phyloP scores from a whole-genome alignment of 2,797 vertebrate species.

The Austrolebias charrua region DNA sequence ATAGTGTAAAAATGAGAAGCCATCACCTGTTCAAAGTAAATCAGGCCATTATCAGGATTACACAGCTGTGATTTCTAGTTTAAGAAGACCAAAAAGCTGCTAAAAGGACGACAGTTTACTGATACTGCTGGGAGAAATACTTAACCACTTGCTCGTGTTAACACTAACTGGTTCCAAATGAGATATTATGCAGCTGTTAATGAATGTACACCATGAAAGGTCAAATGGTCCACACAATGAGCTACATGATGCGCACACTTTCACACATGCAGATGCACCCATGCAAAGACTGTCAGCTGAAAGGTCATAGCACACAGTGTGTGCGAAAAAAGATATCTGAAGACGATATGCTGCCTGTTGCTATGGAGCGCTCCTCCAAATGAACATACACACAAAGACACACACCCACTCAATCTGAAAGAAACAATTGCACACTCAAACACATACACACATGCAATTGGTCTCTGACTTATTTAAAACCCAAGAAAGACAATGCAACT shows the following conservation, averaged over 20 bases:
- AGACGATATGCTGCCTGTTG: conserved; percentile 70
- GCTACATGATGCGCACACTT: conserved; percentile 14
- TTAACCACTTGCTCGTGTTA: conserved; percentile 40
- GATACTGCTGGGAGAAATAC: conserved; percentile 27
- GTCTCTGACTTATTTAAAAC: conserved; percentile 36
- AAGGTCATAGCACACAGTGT: conserved; percentile 60
- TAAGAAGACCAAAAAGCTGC: conserved; percentile 14
- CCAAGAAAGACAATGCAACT: conserved; percentile 19
- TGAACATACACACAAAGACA: conserved; percentile 37
- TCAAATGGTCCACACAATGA: conserved; percentile 46
- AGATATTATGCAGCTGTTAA: conserved; percentile 59
- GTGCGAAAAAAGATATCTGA: conserved; percentile 58
- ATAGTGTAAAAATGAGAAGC: conserved; percentile 30
- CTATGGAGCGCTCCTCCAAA: conserved; percentile 59
- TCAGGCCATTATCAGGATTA: conserved; percentile 32
- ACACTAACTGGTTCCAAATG: conserved; percentile 23
- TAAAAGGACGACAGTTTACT: conserved; percentile 10
- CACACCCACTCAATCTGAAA: conserved; percentile 58
- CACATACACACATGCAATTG: conserved; percentile 22
- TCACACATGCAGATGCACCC: conserved; percentile 38
- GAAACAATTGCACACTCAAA: conserved; percentile 33
- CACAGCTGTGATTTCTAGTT: conserved; percentile 37
- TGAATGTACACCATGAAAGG: conserved; percentile 57
- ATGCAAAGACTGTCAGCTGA: conserved; percentile 51
- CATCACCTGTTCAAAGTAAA: conserved; percentile 27